Evolutionary conservation across 1,140 invertebrate species (phyloP).

Genomic region (Eriocheir sinensis): DNA sequence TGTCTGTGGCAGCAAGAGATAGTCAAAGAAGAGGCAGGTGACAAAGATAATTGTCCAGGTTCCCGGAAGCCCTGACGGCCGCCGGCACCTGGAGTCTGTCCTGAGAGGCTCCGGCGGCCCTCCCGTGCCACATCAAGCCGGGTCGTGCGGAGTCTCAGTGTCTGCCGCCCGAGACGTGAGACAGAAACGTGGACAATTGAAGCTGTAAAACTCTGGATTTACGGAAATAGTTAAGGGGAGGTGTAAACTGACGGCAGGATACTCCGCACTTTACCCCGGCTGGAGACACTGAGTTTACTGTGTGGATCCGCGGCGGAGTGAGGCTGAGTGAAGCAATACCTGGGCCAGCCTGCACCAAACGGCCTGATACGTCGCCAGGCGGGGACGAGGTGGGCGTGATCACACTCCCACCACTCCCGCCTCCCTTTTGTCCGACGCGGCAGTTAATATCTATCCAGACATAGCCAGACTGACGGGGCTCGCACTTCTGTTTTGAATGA

Average conservation of each 20-base stretch:
- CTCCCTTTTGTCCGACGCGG: conserved; percentile 10
- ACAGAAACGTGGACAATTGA: conserved; percentile 51
- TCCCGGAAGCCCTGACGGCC: background rate
- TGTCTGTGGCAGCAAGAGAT: background rate
- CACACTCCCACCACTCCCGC: conserved; percentile 35
- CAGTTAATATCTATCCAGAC: conserved; percentile 24
- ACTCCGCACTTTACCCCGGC: conserved; percentile 24
- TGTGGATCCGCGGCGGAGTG: conserved; percentile 2
- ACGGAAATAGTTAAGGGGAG: conserved; percentile 46
- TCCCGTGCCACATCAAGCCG: conserved; percentile 9
- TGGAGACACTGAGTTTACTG: conserved; percentile 33
- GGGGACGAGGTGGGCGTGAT: conserved; percentile 35
- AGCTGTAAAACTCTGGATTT: conserved; percentile 40
- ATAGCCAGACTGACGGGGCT: background rate
- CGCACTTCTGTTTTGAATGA: background rate
- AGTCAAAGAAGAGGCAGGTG: background rate
- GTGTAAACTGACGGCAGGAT: conserved; percentile 48
- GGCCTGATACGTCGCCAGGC: conserved; percentile 43
- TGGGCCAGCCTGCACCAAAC: conserved; percentile 41
- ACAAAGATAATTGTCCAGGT: conserved; percentile 5
- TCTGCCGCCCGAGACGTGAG: conserved; percentile 35
- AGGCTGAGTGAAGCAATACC: conserved; percentile 39
- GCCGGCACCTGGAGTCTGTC: conserved; percentile 9
- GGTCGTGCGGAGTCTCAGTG: conserved; percentile 25
- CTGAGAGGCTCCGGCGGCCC: background rate